These are phyloP conservation scores for Corythaeola cristata DNA, from an alignment of 2,113 vertebrate genomes.

Conservation along the genomic window DNA sequence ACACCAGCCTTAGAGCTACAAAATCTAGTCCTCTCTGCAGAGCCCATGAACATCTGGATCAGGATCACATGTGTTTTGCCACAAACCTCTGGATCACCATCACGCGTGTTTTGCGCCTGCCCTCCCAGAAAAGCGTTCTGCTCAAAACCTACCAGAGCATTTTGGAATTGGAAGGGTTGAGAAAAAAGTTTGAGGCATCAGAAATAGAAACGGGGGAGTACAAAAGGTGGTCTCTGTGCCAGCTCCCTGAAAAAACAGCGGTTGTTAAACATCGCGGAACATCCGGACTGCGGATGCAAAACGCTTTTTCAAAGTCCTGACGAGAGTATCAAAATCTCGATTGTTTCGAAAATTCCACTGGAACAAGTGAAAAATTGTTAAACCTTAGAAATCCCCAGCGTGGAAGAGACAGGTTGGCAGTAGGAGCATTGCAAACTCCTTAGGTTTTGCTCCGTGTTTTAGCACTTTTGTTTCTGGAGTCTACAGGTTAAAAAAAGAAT, in stretches of 20 bases:
- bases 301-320: conserved; percentile 24
- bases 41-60: background rate
- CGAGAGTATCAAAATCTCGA: conserved; percentile 54
- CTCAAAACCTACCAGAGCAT: background rate
- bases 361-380: conserved; percentile 33
- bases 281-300: conserved; percentile 50
- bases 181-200: conserved; percentile 6
- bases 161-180: background rate
- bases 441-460: background rate
- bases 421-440: background rate
- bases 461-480: background rate
- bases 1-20: background rate
- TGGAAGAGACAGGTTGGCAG: background rate
- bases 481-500: background rate
- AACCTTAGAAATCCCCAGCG: background rate
- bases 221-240: conserved; percentile 43
- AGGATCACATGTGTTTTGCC: background rate
- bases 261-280: background rate
- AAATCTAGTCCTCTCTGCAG: background rate
- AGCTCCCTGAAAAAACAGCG: background rate
- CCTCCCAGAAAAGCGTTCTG: background rate
- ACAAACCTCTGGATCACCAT: background rate
- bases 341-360: background rate
- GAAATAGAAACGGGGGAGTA: conserved; percentile 41
- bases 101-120: background rate